Evolutionary conservation across 2,113 vertebrate genomes (phyloP), one percentile per base, ranked within the genome.

Genomic region (Arvicanthis niloticus): DNA sequence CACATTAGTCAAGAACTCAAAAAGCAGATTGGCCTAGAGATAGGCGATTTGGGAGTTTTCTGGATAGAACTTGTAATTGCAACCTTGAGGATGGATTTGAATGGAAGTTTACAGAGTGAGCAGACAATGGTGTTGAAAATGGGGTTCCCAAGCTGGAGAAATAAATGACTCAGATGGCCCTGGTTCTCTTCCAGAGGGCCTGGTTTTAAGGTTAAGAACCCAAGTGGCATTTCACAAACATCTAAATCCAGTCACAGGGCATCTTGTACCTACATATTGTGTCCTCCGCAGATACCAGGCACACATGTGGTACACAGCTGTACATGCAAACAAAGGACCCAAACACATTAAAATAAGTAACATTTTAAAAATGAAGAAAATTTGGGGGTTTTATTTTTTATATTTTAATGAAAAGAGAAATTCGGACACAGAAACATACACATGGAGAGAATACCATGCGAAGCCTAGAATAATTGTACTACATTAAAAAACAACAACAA

Each of bases 61-160:
- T 87, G 40, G 34, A 58, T 31, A 89, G 78, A 84, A 56, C 45
- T 51, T 58, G 4, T 86, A 85, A 86, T 58, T 91, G 65, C 91
- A 91, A 67, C 42, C 56, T 89, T 77, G 53, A 67, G 77, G 67
- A 53, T 60, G 37, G 21, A 84, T 78, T 37, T 88, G 37, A 76
- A n/a, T 72, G 65, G 91, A 94, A n/a, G 34, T 80, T 45, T 34
- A 73, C 16, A 88, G 62, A 94, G 96, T 12, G 16, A 82, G 42
- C 42, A 78, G 5, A 53, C 87, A 94, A 65, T 0, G 11, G 10
- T 40, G 34, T 56, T 42, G 26, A 53, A 80, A 60, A 62, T 53
- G 40, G 88, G 73, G 68, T 62, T 31, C 58, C 86, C 77, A 11
- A n/a, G 53, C 53, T 58, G 53, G 37, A 82, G 77, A n/a, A n/a